Conservation (phyloP, 2,888 invertebrate genomes). For the Polydrusus tereticollis region DNA sequence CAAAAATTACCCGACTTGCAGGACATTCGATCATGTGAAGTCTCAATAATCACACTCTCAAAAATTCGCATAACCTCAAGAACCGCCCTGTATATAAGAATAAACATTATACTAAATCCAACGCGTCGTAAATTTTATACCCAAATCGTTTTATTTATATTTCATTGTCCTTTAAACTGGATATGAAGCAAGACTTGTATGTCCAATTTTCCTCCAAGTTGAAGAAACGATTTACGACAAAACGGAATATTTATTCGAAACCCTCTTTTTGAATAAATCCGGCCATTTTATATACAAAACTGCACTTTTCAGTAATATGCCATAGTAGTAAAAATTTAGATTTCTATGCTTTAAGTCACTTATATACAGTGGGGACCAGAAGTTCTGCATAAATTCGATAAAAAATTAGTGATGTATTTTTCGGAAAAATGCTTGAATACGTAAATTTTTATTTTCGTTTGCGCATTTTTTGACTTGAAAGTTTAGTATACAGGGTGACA, state of each 20-base stretch:
- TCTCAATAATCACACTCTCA: no score
- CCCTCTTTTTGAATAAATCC: not conserved
- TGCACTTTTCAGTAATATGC: not conserved
- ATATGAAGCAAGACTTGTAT: not conserved
- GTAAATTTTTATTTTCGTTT: no score
- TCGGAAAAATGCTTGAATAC: no score
- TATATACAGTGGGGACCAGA: not conserved
- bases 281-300: slow-evolving; percentile 1
- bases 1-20: no score
- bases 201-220: not conserved
- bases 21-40: no score
- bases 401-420: no score
- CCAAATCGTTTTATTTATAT: not conserved
- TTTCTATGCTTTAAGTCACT: slow-evolving; percentile 5
- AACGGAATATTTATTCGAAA: slow-evolving; percentile 2
- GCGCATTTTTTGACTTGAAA: no score
- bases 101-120: no score
- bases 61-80: no score
- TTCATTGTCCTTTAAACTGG: not conserved
- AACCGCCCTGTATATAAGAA: no score
- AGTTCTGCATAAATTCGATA: no score
- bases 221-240: slow-evolving; percentile 8
- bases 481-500: no score
- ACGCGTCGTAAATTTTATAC: not conserved
- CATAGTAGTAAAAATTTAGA: not conserved